phyloP scores from a whole-genome alignment of 2,888 invertebrate genomes.

The Clivina fossor region DNA sequence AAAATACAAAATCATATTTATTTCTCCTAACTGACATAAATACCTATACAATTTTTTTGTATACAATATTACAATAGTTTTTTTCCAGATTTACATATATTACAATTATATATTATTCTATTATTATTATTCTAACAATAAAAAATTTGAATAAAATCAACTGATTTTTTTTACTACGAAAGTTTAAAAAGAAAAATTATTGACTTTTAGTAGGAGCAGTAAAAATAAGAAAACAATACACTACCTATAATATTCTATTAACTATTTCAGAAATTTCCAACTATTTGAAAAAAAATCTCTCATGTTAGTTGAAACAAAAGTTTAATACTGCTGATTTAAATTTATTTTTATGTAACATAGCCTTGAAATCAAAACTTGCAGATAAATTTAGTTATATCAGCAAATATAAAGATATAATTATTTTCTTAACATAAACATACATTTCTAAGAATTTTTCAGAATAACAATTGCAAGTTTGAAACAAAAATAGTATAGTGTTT shows the following conservation, averaged over 20 bases:
- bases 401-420: no score
- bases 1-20: slow-evolving; percentile 20
- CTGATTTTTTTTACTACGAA: slow-evolving; percentile 18
- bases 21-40: slow-evolving; percentile 17
- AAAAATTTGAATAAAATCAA: slow-evolving; percentile 21
- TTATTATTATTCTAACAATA: background rate
- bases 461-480: no score
- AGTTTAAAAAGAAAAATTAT: slow-evolving; percentile 46
- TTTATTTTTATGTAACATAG: no score
- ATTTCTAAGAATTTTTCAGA: no score
- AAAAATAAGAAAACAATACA: slow-evolving; percentile 17
- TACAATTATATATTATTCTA: slow-evolving; percentile 7
- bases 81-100: background rate
- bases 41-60: slow-evolving; percentile 21
- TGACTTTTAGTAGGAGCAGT: slow-evolving; percentile 53
- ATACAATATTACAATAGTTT: slow-evolving; percentile 1
- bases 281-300: background rate
- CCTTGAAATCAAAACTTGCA: no score
- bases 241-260: slow-evolving; percentile 5
- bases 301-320: background rate
- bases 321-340: no score
- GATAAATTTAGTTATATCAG: no score
- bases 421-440: no score
- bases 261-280: background rate
- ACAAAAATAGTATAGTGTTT: no score